Evolutionary conservation across 2,888 invertebrate genomes (phyloP), one percentile per base, ranked within the genome.

Genomic region (Epinotia brunnichana): DNA sequence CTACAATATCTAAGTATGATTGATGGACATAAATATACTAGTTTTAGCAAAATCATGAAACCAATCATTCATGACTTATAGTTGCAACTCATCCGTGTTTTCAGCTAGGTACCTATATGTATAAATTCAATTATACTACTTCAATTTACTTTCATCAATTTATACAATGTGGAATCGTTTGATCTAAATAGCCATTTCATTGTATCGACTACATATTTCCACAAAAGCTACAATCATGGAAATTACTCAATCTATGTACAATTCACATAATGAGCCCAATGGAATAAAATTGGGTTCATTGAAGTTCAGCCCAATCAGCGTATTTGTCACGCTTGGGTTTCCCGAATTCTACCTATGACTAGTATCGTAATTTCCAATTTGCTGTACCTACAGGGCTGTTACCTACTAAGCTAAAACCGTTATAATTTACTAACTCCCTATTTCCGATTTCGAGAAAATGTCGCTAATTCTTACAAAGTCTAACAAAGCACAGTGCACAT

Each of bases 251-350:
- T n/a, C n/a, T 13, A n/a, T 4, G 5, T 13, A 13, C 44, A n/a
- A 48, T 48, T 48, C 15, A 48, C 29, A n/a, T 57, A 57, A 57
- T 29, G 29, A 29, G 15, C 57, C 15, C 57, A 11, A 56, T 56
- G 15, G 24, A 21, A 21, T 13, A 15, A 56, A 56, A 56, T 56
- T 56, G 24, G 24, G 57, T 29, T 29, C 57, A 29, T 29, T 21
- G 3, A 9, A 35, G 29, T 29, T 29, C 29, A 15, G 15, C 24
- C 56, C 24, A 57, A 57, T 29, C 57, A 29, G 57, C 9, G n/a
- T 13, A 2, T 57, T 57, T 57, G 57, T 9, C 57, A n/a, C 7
- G 29, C 57, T 29, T 35, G 35, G 15, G 15, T 29, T 57, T 57
- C n/a, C 5, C 4, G 4, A 48, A 15, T 48, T n/a, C n/a, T 48